phyloP scores from a whole-genome alignment of 1,140 invertebrate genomes.

The Drosophila ohnishii region DNA sequence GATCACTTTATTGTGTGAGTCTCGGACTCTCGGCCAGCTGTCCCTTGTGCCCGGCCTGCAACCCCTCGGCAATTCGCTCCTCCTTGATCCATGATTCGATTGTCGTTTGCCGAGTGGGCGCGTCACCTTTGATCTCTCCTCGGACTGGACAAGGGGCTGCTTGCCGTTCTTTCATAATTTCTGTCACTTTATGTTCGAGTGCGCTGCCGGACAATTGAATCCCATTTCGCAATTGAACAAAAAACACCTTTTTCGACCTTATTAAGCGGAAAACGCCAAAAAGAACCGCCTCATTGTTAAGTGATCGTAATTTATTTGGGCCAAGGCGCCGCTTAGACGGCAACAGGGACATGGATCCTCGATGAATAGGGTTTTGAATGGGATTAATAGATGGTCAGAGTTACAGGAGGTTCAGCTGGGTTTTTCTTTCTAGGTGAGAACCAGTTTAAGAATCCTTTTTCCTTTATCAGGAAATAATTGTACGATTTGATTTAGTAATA shows the following conservation, averaged over 20 bases:
- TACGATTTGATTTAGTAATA: too few relatives aligned
- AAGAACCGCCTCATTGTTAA: conserved; percentile 57
- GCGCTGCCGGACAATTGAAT: conserved; percentile 49
- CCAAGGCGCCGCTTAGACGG: conserved; percentile 65
- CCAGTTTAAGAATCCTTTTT: not conserved
- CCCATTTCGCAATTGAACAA: conserved; percentile 68
- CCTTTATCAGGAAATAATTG: too few relatives aligned
- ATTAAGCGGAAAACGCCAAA: conserved; percentile 67
- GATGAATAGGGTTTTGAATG: conserved; percentile 15
- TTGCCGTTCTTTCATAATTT: conserved; percentile 72
- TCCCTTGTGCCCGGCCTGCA: conserved; percentile 5
- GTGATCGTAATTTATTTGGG: conserved; percentile 70
- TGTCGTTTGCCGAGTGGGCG: conserved; percentile 70
- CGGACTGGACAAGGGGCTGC: conserved; percentile 1
- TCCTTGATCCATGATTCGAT: conserved; percentile 47
- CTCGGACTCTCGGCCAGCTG: conserved; percentile 40
- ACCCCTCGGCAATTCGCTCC: conserved; percentile 1
- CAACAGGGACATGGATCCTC: not conserved
- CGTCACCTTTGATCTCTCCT: conserved; percentile 68
- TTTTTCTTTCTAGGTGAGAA: not conserved
- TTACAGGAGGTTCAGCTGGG: conserved; percentile 6
- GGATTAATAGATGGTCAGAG: not conserved
- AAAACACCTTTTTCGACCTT: conserved; percentile 67
- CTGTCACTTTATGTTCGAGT: conserved; percentile 60
- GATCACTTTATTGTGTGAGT: conserved; percentile 73